Percentiles rank a stretch among this genome's conserved stretches.
These are phyloP conservation scores for Ophraella communa DNA, from an alignment of 2,888 invertebrate species.

Conservation along the genomic window DNA sequence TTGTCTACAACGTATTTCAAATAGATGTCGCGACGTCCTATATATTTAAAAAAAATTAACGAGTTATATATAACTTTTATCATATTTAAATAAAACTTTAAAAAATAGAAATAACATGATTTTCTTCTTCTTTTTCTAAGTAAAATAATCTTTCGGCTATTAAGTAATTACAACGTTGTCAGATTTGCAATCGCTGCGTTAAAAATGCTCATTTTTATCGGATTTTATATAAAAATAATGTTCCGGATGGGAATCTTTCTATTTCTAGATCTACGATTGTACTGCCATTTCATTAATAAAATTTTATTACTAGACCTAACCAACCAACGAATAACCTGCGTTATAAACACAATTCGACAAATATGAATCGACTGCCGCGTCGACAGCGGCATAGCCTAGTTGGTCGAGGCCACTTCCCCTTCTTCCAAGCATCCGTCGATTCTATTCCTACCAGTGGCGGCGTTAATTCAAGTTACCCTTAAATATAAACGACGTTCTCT, in stretches of 20 bases:
- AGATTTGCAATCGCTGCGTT: too few relatives aligned
- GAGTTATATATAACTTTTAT: background rate
- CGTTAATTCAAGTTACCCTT: background rate
- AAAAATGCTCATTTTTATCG: too few relatives aligned
- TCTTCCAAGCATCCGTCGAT: conserved; percentile 1
- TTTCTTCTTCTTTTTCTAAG: too few relatives aligned
- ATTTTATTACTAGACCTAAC: background rate
- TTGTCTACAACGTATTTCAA: background rate
- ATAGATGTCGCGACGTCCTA: background rate
- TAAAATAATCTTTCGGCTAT: too few relatives aligned
- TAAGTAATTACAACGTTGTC: too few relatives aligned
- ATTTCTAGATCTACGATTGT: background rate
- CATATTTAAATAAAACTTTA: too few relatives aligned
- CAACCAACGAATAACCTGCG: background rate
- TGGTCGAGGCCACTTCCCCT: background rate
- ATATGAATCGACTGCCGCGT: conserved; percentile 6
- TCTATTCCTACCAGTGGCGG: background rate
- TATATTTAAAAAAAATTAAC: background rate
- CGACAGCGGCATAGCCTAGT: background rate
- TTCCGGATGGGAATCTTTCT: background rate
- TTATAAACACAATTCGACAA: conserved; percentile 6
- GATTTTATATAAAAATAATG: background rate
- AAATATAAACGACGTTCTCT: too few relatives aligned
- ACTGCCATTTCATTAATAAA: background rate
- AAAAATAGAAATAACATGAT: too few relatives aligned